phyloP scores from a whole-genome alignment of 2,888 invertebrate species.

The Phengaris alcon region DNA sequence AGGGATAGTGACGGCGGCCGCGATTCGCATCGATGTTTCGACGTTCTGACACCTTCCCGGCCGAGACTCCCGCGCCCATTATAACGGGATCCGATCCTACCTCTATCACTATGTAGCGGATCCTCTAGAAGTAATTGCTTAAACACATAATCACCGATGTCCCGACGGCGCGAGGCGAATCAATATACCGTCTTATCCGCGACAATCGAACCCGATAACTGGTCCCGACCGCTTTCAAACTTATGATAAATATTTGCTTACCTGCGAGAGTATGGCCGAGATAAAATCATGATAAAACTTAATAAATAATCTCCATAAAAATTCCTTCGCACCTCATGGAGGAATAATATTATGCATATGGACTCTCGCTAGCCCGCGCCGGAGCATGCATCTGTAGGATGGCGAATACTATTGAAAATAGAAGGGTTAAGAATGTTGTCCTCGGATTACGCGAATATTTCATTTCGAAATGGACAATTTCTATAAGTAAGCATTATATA shows the following conservation, averaged over 20 bases:
- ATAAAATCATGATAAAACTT: slow-evolving; percentile 34
- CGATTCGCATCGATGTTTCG: slow-evolving; percentile 46
- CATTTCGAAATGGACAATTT: slow-evolving; percentile 21
- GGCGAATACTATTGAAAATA: slow-evolving; percentile 9
- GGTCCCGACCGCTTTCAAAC: slow-evolving; percentile 33
- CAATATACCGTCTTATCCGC: slow-evolving; percentile 54
- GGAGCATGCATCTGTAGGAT: neutral
- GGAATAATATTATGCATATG: slow-evolving; percentile 20
- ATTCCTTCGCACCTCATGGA: slow-evolving; percentile 33
- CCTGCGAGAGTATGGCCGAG: slow-evolving; percentile 29
- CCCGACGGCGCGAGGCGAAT: slow-evolving; percentile 56
- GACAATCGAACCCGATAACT: slow-evolving; percentile 50
- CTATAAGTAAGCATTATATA: slow-evolving; percentile 14
- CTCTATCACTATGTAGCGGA: slow-evolving; percentile 47
- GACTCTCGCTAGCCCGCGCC: neutral
- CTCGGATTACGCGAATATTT: slow-evolving; percentile 13
- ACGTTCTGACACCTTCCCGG: slow-evolving; percentile 62
- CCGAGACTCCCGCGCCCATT: slow-evolving; percentile 56
- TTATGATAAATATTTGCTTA: slow-evolving; percentile 40
- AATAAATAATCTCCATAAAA: slow-evolving; percentile 38
- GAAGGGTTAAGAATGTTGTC: slow-evolving; percentile 9
- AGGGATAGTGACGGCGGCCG: slow-evolving; percentile 51
- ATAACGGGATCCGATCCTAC: slow-evolving; percentile 64
- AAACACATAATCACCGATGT: slow-evolving; percentile 63
- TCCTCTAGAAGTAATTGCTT: slow-evolving; percentile 64